A percentile compares a stretch with the other conserved stretches of the same genome.
phyloP scores from a whole-genome alignment of 2,888 invertebrate species.

The Xestia sexstrigata region DNA sequence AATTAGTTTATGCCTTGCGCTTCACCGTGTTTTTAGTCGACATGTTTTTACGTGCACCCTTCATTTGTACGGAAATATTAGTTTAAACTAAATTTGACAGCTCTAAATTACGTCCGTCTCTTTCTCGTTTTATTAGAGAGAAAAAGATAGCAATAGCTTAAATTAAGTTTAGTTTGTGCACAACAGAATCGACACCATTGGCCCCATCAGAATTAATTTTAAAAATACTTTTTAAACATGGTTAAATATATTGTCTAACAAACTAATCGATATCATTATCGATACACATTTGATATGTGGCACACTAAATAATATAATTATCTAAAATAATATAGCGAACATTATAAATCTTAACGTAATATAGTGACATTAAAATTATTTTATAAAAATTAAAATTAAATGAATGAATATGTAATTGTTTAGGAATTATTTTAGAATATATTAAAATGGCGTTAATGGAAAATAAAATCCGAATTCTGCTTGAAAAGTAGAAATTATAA shows the following conservation, averaged over 20 bases:
- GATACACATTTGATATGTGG: conserved; percentile 32
- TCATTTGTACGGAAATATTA: no score
- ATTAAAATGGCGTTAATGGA: background rate
- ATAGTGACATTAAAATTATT: conserved; percentile 47
- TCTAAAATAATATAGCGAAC: conserved; percentile 60
- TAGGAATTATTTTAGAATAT: conserved; percentile 11
- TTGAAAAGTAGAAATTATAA: background rate
- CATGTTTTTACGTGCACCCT: no score
- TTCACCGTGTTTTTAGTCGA: no score
- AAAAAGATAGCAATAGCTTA: no score
- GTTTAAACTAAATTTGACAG: no score
- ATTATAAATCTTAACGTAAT: conserved; percentile 53
- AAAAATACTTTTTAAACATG: conserved; percentile 34
- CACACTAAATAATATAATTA: conserved; percentile 54
- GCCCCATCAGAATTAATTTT: conserved; percentile 13
- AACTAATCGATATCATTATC: conserved; percentile 41
- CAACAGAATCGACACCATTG: no score
- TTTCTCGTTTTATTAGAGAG: no score
- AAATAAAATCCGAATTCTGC: background rate
- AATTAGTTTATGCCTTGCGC: no score
- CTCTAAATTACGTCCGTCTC: no score
- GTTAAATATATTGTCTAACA: conserved; percentile 24
- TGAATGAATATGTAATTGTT: conserved; percentile 13
- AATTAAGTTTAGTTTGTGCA: no score
- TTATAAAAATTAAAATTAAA: conserved; percentile 31